A percentile compares a stretch with the other conserved stretches of the same genome.
phyloP scores from a whole-genome alignment of 1,140 invertebrate species.

The Leptinotarsa texana region DNA sequence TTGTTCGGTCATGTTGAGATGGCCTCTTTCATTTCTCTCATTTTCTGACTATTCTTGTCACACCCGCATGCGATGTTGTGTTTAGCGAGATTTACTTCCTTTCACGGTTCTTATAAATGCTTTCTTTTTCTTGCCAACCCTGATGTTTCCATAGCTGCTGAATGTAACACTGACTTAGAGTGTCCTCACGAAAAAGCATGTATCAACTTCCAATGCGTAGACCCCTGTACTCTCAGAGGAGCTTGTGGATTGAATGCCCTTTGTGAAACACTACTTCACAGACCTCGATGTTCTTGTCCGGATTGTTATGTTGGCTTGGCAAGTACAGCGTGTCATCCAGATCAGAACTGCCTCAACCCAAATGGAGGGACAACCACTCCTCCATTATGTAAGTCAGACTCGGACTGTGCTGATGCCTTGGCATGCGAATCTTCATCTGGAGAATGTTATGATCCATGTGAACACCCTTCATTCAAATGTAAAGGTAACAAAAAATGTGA shows the following conservation, averaged over 20 bases:
- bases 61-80: constrained; percentile 70
- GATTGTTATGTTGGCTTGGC: constrained; percentile 84
- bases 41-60: constrained; percentile 54
- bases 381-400: constrained; percentile 66
- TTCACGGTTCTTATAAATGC: constrained; percentile 74
- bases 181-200: constrained; percentile 90
- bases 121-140: constrained; percentile 66
- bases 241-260: constrained; percentile 88
- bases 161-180: constrained; percentile 87
- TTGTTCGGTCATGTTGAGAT: constrained; percentile 55
- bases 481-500: constrained; percentile 83
- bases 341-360: constrained; percentile 70
- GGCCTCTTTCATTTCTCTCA: constrained; percentile 56
- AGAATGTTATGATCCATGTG: constrained; percentile 80
- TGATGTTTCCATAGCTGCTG: constrained; percentile 69
- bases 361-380: constrained; percentile 57
- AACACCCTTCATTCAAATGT: constrained; percentile 65
- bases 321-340: constrained; percentile 72
- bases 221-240: constrained; percentile 84
- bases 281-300: constrained; percentile 82
- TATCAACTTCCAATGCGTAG: constrained; percentile 82
- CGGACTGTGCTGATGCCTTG: constrained; percentile 75
- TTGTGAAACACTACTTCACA: constrained; percentile 80
- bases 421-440: constrained; percentile 70
- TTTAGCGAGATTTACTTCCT: constrained; percentile 73